Base-by-base conservation (phyloP, 2,797 vertebrate species). In the Scarus forsteni region DNA sequence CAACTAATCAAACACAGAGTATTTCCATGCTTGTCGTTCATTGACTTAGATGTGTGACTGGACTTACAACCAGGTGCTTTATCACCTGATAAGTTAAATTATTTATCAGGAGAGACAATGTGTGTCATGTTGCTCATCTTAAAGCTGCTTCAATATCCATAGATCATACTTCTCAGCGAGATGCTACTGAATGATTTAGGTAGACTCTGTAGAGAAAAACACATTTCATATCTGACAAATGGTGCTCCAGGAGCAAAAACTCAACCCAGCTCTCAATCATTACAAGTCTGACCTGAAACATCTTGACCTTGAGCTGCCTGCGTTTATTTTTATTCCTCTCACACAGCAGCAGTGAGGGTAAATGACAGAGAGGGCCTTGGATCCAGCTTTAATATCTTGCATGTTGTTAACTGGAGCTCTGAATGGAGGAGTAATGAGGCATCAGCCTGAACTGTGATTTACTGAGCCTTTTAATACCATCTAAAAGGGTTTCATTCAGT, bases 231-330 rank as follows among this genome's bases (percentile, higher is more conserved):
- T 50, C n/a, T 63, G 40, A 53, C 45, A 10, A 62, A 61, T 56
- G 45, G 34, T 18, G 46, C 15, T 43, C 5, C 11, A 34, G 27
- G 50, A 34, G 19, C 50, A 12, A 18, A 27, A 19, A 38, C 5
- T 68, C 50, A 62, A 43, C 43, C 53, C 12, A 15, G 46, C 62
- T 62, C 44, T 61, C 48, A 46, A 75, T 80, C 73, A 76, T 71
- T 76, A 72, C 58, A 83, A 67, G 66, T 60, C 46, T 81, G 59
- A 70, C 62, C 60, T 80, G 35, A 66, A 66, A 59, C 57, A 73
- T 80, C 2, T 66, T 86, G 84, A 92, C 91, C 89, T 92, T 92
- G 81, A 72, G 66, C 34, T 19, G 44, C 14, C 34, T 19, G 44
- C 19, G 62, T 55, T 74, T 77, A 52, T 80, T 75, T 71, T 42